Base-by-base conservation (phyloP, 2,888 invertebrate genomes). In the Pegoplata infirma region DNA sequence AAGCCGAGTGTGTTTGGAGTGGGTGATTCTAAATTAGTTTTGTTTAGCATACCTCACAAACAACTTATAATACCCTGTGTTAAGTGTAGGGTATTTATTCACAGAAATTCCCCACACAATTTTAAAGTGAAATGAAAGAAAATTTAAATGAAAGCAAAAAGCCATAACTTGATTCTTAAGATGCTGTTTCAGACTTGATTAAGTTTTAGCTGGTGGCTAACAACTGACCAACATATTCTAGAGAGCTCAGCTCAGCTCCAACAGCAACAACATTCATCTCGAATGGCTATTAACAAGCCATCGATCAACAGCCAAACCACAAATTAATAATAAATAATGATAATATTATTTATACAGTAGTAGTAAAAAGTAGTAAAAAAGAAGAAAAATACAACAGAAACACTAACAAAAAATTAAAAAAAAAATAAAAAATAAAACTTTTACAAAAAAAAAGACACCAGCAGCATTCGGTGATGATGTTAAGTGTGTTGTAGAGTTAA, bases 61-160 rank as follows among this genome's bases (percentile, higher is more conserved):
- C 10, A n/a, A n/a, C 36, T 40, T n/a, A 40, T n/a, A n/a, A 40
- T 40, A 40, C 12, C n/a, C 2, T 40, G 3, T n/a, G 5, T 5
- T 40, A 40, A 5, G 25, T 40, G 36, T 40, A 40, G 36, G 36
- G 36, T 40, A 40, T 3, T 40, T 12, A 40, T n/a, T n/a, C n/a
- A n/a, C 12, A 40, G 12, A 40, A n/a, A n/a, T n/a, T 40, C 14
- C 36, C 36, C 36, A 40, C n/a, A 40, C 36, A 40, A n/a, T 40
- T n/a, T 10, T 36, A 68, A 77, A 80, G 72, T 81, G 78, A 81
- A 82, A 73, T 75, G 73, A 72, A 72, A 75, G 59, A 74, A 76
- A 75, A 58, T 59, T 72, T 61, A 49, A 76, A 79, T 67, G 67
- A 76, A 76, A 72, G 67, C 66, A 69, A 79, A 71, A 79, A n/a